These are phyloP conservation scores for Vulpes vulpes DNA, from an alignment of 2,113 vertebrate species.

Conservation along the genomic window DNA sequence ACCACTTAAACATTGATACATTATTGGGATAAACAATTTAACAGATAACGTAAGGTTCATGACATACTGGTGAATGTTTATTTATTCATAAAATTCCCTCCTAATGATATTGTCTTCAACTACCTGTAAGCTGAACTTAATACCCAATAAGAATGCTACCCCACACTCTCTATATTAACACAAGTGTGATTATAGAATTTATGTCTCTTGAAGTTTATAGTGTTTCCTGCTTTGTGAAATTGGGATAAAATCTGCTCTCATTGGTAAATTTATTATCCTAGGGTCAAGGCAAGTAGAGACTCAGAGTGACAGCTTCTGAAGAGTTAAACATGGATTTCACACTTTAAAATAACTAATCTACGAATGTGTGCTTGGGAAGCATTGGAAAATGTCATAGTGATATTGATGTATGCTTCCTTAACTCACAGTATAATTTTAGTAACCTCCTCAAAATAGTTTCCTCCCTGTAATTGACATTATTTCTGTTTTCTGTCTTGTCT, in stretches of 20 bases:
- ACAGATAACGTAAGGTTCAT: not conserved
- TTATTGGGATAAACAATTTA: not conserved
- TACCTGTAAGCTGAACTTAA: not conserved
- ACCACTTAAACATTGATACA: not conserved
- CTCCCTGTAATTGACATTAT: not conserved
- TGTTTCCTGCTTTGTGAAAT: slow-evolving; percentile 32
- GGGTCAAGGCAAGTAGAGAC: not conserved
- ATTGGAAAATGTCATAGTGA: not conserved
- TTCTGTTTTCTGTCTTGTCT: slow-evolving; percentile 25
- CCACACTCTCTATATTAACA: not conserved
- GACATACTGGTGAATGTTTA: not conserved
- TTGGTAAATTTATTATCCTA: not conserved
- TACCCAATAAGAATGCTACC: not conserved
- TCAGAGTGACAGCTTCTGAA: slow-evolving; percentile 26
- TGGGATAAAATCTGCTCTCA: not conserved
- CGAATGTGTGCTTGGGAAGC: not conserved
- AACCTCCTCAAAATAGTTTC: slow-evolving; percentile 41
- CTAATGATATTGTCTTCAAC: not conserved
- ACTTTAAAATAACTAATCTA: slow-evolving; percentile 28
- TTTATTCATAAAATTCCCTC: not conserved
- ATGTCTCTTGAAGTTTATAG: not conserved
- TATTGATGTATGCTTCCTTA: not conserved
- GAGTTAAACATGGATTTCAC: not conserved
- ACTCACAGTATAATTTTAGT: slow-evolving; percentile 36
- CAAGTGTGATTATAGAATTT: not conserved